Evolutionary conservation across 2,888 invertebrate species (phyloP).

Genomic region (Leptinotarsa juncta): DNA sequence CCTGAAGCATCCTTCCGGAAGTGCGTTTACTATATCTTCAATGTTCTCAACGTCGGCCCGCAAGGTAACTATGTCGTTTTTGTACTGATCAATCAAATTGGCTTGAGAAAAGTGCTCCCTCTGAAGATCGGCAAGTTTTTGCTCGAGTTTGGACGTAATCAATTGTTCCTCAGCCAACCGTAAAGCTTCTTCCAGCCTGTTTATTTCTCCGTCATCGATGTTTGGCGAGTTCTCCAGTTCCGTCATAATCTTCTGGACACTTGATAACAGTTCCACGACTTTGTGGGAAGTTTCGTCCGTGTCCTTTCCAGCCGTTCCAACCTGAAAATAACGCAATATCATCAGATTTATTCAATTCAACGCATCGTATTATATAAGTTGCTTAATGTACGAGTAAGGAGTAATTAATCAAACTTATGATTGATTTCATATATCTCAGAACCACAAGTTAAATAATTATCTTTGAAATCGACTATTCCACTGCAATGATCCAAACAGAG

Average conservation of each 20-base stretch:
- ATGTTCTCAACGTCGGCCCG: slow-evolving; percentile 85
- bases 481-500: too few species aligned
- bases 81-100: slow-evolving; percentile 83
- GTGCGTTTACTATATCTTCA: slow-evolving; percentile 80
- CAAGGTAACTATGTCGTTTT: slow-evolving; percentile 80
- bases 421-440: too few species aligned
- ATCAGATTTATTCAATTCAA: too few species aligned
- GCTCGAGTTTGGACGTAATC: slow-evolving; percentile 78
- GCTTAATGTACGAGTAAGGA: too few species aligned
- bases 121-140: slow-evolving; percentile 78
- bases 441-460: too few species aligned
- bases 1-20: slow-evolving; percentile 86
- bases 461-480: too few species aligned
- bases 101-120: slow-evolving; percentile 69
- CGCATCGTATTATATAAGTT: too few species aligned
- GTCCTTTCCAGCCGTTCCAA: slow-evolving; percentile 88
- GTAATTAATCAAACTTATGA: too few species aligned
- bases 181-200: slow-evolving; percentile 73
- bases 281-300: slow-evolving; percentile 84
- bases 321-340: slow-evolving; percentile 67
- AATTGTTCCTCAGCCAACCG: slow-evolving; percentile 78
- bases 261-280: slow-evolving; percentile 82
- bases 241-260: slow-evolving; percentile 81
- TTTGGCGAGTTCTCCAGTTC: slow-evolving; percentile 81
- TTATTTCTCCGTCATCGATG: slow-evolving; percentile 76